Base-by-base conservation (phyloP, 2,888 invertebrate genomes). In the Drosophila rubida region DNA sequence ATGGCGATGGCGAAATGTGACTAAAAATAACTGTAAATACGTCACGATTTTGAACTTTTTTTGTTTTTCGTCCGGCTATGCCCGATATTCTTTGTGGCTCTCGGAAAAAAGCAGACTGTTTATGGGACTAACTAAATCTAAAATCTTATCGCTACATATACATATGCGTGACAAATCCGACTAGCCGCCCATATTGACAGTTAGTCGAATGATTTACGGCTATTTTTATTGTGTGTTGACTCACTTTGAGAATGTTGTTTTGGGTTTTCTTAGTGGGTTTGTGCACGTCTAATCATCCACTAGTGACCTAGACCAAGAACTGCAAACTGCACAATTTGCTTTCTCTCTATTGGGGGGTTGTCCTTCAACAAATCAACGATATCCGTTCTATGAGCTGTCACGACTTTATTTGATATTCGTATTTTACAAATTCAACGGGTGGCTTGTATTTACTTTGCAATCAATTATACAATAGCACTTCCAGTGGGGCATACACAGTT, bases 1-100 rank as follows among this genome's bases (percentile, higher is more conserved):
- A 30, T 42, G 37, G 59, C 37, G 7, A 22, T 41, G 54, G 54
- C 71, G 71, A 62, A 50, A 35, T 39, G 7, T 19, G 14, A 44
- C 41, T 69, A 23, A 57, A 86, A 86, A 77, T 82, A 72, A 59
- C 46, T n/a, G 2, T 9, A 25, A 46, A 71, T 69, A 71, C 82
- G 82, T 82, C 88, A 82, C 63, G 27, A 27, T 16, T 37, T 27
- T 30, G 22, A 58, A 59, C 11, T 35, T 37, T 11, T 27, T 27
- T 6, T 25, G 3, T 35, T 62, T 51, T 58, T 45, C n/a, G n/a
- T 14, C 22, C 23, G 23, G 4, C 13, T 25, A 39, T 76, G 68
- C 60, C 67, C 53, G 54, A 72, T 51, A 73, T 60, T 61, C 39
- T 16, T 45, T 42, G 32, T 54, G 9, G 35, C 32, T 9, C n/a